A percentile compares a stretch with the other conserved stretches of the same genome.
phyloP scores from a whole-genome alignment of 1,140 invertebrate genomes.

The Drosophila pseudoananassae region DNA sequence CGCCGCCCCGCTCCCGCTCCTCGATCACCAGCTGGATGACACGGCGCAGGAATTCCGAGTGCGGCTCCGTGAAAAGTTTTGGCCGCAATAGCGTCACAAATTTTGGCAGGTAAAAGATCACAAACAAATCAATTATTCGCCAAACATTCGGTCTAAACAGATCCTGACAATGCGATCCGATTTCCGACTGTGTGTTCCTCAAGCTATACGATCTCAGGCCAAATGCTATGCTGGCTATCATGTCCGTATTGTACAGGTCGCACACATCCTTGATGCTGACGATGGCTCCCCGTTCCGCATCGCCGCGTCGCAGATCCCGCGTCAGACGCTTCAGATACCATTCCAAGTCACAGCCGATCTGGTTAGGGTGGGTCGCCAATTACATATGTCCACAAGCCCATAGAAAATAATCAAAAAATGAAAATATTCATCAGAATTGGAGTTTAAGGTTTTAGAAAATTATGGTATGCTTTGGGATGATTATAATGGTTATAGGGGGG shows the following conservation, averaged over 20 bases:
- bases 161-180: constrained; percentile 83
- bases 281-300: constrained; percentile 41
- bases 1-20: constrained; percentile 75
- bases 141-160: constrained; percentile 86
- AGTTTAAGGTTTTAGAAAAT: too few relatives aligned
- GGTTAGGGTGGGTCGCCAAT: too few relatives aligned
- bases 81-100: constrained; percentile 61
- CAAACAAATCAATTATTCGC: constrained; percentile 85
- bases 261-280: constrained; percentile 84
- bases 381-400: too few relatives aligned
- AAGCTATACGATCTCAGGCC: constrained; percentile 86
- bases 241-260: constrained; percentile 86
- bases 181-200: constrained; percentile 84
- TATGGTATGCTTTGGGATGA: too few relatives aligned
- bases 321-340: constrained; percentile 71
- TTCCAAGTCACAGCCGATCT: constrained; percentile 76
- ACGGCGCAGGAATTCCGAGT: constrained; percentile 74
- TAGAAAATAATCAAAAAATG: too few relatives aligned
- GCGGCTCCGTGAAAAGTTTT: constrained; percentile 65
- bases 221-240: constrained; percentile 87
- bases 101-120: constrained; percentile 85
- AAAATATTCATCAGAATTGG: too few relatives aligned
- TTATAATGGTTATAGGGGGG: too few relatives aligned
- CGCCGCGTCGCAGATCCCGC: constrained; percentile 59
- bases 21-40: constrained; percentile 83